These are phyloP conservation scores for Perithous albicinctus DNA, from an alignment of 2,888 invertebrate species.

Conservation along the genomic window DNA sequence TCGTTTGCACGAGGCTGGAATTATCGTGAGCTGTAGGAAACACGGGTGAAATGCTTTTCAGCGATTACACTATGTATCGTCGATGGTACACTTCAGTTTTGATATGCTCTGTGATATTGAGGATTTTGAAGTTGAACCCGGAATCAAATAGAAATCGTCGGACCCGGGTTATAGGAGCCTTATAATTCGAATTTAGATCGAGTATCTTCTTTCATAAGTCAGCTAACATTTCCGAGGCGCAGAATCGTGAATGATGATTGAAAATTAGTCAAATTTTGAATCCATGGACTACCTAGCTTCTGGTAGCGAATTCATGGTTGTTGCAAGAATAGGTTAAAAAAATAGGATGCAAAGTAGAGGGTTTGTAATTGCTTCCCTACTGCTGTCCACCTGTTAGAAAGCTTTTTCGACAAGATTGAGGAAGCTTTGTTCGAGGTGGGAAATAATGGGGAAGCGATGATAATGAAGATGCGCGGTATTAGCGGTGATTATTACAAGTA, in stretches of 20 bases:
- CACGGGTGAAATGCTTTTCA: constrained; percentile 16
- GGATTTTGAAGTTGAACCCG: neutral
- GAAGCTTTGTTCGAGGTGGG: too few species aligned
- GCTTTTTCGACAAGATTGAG: too few species aligned
- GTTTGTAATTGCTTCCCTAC: too few species aligned
- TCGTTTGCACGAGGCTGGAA: constrained; percentile 17
- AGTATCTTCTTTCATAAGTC: neutral
- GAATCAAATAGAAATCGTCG: neutral
- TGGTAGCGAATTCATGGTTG: too few species aligned
- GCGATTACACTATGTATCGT: neutral
- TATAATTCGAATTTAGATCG: neutral
- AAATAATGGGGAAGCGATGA: too few species aligned
- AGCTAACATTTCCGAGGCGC: neutral
- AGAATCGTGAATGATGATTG: neutral
- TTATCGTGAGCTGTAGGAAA: constrained; percentile 3
- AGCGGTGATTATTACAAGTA: too few species aligned
- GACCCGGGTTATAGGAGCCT: neutral
- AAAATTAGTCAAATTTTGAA: neutral
- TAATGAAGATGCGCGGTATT: too few species aligned
- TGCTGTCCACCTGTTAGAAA: too few species aligned
- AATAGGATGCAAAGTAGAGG: too few species aligned
- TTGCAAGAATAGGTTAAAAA: too few species aligned
- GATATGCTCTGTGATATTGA: constrained; percentile 10
- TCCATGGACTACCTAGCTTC: too few species aligned
- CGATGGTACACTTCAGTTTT: neutral